Conservation (phyloP, 1,140 invertebrate species). For the Ylistrum balloti region DNA sequence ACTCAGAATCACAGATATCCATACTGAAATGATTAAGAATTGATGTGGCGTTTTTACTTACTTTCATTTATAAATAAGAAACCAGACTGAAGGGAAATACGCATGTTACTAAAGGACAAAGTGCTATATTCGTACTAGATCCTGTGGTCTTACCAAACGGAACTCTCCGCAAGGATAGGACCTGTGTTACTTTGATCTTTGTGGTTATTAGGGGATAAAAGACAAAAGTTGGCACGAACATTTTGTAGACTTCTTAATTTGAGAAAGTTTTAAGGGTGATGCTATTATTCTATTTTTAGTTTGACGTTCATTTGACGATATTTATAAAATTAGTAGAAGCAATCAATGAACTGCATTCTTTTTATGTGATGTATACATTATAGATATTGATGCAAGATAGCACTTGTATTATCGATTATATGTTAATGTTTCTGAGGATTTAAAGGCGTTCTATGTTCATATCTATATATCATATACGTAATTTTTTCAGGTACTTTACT, state of each 20-base stretch:
- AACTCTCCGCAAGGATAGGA: background rate
- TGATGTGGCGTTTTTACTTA: background rate
- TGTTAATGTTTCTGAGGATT: too few relatives aligned
- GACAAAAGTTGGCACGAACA: constrained; percentile 13
- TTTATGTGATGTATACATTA: too few relatives aligned
- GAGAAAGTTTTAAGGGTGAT: background rate
- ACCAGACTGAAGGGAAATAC: background rate
- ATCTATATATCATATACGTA: too few relatives aligned
- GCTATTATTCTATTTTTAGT: background rate
- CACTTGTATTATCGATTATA: too few relatives aligned
- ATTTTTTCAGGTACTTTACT: too few relatives aligned
- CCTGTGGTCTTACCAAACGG: background rate
- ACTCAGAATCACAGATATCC: background rate
- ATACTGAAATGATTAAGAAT: background rate
- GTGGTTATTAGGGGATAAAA: background rate
- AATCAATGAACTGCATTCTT: too few relatives aligned
- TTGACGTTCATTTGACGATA: too few relatives aligned
- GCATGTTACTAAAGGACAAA: background rate
- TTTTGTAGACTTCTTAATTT: constrained; percentile 12
- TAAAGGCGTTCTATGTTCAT: too few relatives aligned
- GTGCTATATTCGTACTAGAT: background rate
- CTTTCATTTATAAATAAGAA: background rate
- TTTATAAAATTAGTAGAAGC: too few relatives aligned
- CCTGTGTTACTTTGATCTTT: background rate
- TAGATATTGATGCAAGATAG: too few relatives aligned